Evolutionary conservation across 2,797 vertebrate species (phyloP).

Genomic region (Philypnodon macrostomus): DNA sequence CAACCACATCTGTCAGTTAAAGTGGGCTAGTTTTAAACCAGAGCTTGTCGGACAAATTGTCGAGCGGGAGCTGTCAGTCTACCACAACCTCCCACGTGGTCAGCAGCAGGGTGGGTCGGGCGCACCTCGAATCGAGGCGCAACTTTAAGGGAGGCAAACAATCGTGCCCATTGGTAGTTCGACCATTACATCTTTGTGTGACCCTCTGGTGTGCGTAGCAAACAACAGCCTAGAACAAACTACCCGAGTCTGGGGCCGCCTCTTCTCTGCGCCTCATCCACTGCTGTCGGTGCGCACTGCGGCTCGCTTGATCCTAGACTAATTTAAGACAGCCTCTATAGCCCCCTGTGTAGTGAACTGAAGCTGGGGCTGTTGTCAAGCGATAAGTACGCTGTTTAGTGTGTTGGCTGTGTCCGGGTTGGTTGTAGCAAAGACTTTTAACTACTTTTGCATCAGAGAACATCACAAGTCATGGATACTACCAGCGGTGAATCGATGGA

Average conservation of each 20-base stretch:
- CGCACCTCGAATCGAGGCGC: slow-evolving; percentile 43
- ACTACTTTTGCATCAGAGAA: slow-evolving; percentile 14
- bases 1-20: background rate
- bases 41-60: background rate
- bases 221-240: slow-evolving; percentile 29
- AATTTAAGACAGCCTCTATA: slow-evolving; percentile 38
- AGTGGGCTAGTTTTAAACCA: background rate
- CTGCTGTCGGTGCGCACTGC: slow-evolving; percentile 40
- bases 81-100: slow-evolving; percentile 69
- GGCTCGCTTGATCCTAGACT: slow-evolving; percentile 41
- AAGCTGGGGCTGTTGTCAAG: slow-evolving; percentile 21
- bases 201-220: slow-evolving; percentile 28
- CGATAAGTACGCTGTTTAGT: slow-evolving; percentile 6
- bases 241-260: slow-evolving; percentile 17
- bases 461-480: slow-evolving; percentile 63
- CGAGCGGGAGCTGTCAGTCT: slow-evolving; percentile 52
- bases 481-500: slow-evolving; percentile 40
- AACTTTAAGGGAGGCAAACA: slow-evolving; percentile 66
- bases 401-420: slow-evolving; percentile 4
- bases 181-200: slow-evolving; percentile 28
- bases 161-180: slow-evolving; percentile 40
- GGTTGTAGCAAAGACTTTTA: background rate
- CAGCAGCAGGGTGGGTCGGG: slow-evolving; percentile 71
- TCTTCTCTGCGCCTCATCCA: slow-evolving; percentile 30
- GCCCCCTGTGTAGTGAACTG: slow-evolving; percentile 11